These are phyloP conservation scores for Emmelina monodactyla DNA, from an alignment of 2,888 invertebrate species.

Conservation along the genomic window DNA sequence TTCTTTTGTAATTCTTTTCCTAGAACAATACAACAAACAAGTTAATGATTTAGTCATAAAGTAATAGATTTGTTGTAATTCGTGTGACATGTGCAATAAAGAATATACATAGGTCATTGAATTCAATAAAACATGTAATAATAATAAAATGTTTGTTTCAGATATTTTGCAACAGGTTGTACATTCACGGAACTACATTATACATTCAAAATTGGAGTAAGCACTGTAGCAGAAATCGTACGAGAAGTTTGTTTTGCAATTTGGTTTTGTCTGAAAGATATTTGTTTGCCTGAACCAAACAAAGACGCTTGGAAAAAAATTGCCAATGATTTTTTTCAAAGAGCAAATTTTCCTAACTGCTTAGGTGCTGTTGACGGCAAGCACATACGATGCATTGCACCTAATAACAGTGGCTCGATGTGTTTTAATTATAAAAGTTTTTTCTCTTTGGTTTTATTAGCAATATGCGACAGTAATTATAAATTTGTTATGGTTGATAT, in stretches of 20 bases:
- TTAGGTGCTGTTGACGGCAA: constrained; percentile 17
- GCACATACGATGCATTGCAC: constrained; percentile 15
- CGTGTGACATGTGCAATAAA: too few species aligned
- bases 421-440: constrained; percentile 17
- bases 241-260: constrained; percentile 15
- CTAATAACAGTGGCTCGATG: constrained; percentile 17
- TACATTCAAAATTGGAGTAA: constrained; percentile 15
- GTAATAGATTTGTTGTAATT: too few species aligned
- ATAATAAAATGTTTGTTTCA: constrained; percentile 1
- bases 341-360: constrained; percentile 17
- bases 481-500: constrained; percentile 14
- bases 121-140: neutral
- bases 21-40: constrained; percentile 14
- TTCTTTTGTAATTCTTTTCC: constrained; percentile 14
- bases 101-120: neutral
- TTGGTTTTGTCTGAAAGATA: constrained; percentile 18
- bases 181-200: constrained; percentile 11
- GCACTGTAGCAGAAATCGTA: constrained; percentile 17
- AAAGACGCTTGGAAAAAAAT: constrained; percentile 16
- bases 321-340: constrained; percentile 14
- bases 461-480: constrained; percentile 15
- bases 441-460: constrained; percentile 16
- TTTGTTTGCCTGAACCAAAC: constrained; percentile 16
- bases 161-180: constrained; percentile 6
- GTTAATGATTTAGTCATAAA: constrained; percentile 12